phyloP scores from a whole-genome alignment of 2,888 invertebrate genomes.

The Coelogynopora nodosa region DNA sequence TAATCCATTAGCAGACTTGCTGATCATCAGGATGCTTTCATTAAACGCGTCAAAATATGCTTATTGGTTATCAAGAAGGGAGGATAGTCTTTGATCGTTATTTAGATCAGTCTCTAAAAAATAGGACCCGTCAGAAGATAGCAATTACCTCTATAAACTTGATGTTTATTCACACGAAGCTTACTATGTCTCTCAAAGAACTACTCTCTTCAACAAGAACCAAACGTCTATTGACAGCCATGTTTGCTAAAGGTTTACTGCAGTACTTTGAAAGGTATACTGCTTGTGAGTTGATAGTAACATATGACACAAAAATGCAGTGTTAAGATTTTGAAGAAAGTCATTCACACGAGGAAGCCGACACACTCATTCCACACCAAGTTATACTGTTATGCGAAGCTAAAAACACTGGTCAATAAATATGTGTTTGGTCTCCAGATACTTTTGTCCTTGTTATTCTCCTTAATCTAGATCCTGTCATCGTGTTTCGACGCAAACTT shows the following conservation, averaged over 20 bases:
- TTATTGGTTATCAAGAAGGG: background rate
- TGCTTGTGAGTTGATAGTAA: background rate
- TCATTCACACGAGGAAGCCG: background rate
- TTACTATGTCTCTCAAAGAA: background rate
- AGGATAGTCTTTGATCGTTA: background rate
- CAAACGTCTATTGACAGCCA: constrained; percentile 26
- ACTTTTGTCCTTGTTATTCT: background rate
- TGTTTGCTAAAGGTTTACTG: constrained; percentile 1
- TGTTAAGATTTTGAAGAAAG: background rate
- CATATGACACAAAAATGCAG: background rate
- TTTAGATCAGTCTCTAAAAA: constrained; percentile 1
- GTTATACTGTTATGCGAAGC: background rate
- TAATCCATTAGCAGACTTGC: constrained; percentile 1
- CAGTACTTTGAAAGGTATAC: background rate
- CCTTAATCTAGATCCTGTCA: background rate
- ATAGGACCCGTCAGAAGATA: constrained; percentile 1
- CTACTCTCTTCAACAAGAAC: constrained; percentile 64
- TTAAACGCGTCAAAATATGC: background rate
- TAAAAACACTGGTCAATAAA: background rate
- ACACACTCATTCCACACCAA: background rate
- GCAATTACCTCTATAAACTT: constrained; percentile 8
- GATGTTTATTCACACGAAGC: background rate
- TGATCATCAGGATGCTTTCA: constrained; percentile 14
- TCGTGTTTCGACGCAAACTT: background rate
- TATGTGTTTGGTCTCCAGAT: background rate